A percentile compares a stretch with the other conserved stretches of the same genome.
Conservation (phyloP, 2,113 vertebrate species). For the Marcusenius ussheri region DNA sequence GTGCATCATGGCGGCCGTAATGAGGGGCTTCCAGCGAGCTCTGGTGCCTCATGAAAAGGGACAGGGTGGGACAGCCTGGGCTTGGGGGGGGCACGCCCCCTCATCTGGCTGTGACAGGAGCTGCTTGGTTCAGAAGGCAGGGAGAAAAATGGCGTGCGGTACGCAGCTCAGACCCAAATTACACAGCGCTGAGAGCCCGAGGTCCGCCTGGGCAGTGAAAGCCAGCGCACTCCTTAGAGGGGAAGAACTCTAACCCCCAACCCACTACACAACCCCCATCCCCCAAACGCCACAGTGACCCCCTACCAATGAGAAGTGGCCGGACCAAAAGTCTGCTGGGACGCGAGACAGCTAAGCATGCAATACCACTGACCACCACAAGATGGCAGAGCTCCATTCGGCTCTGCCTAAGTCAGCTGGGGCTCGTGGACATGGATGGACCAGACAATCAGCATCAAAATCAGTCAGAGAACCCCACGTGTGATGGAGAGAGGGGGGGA, state of each 20-base stretch:
- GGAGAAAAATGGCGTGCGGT: background rate
- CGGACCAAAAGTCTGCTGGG: background rate
- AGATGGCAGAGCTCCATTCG: background rate
- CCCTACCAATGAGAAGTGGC: background rate
- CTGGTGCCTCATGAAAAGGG: background rate
- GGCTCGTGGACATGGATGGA: background rate
- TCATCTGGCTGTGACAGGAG: background rate
- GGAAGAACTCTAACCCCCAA: background rate
- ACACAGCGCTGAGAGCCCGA: background rate
- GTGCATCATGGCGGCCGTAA: background rate
- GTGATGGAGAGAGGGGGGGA: background rate
- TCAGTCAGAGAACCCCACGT: background rate
- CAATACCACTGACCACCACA: background rate
- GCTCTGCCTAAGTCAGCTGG: background rate
- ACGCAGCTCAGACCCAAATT: background rate
- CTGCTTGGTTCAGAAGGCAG: background rate
- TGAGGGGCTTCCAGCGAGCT: background rate
- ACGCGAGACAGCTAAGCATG: background rate
- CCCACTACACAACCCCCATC: background rate
- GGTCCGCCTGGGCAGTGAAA: background rate
- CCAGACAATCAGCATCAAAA: too few species aligned
- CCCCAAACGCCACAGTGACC: background rate
- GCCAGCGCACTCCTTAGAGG: background rate
- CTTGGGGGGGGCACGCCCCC: background rate
- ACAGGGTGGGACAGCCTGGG: background rate